A percentile compares a stretch with the other conserved stretches of the same genome.
phyloP scores from a whole-genome alignment of 1,140 invertebrate species.

The Ips nitidus region DNA sequence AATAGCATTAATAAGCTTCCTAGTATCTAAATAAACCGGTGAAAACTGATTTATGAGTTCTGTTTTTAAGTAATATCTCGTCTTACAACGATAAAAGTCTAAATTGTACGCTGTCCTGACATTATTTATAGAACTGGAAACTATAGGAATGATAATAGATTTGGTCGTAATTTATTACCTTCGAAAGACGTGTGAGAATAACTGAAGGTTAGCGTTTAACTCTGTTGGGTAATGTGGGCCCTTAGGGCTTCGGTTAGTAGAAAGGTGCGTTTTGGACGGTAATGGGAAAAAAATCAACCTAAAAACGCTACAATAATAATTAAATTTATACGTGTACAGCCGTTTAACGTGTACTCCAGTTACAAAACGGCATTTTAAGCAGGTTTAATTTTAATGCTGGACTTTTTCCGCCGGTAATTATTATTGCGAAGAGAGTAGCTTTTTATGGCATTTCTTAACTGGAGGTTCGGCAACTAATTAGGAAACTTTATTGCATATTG shows the following conservation, averaged over 20 bases:
- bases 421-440: too few species aligned
- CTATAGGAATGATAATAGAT: slow-evolving; percentile 6
- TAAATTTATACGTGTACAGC: background rate
- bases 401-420: slow-evolving; percentile 2
- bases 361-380: slow-evolving; percentile 2
- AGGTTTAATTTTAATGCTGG: slow-evolving; percentile 1
- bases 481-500: too few species aligned
- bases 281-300: background rate
- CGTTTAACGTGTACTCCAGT: background rate
- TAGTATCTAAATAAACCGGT: slow-evolving; percentile 23
- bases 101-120: slow-evolving; percentile 7
- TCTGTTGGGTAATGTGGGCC: too few species aligned
- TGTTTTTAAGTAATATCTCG: slow-evolving; percentile 6
- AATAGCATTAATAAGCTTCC: slow-evolving; percentile 25
- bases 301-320: background rate
- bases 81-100: slow-evolving; percentile 8
- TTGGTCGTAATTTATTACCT: background rate
- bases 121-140: slow-evolving; percentile 8
- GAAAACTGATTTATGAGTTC: slow-evolving; percentile 20
- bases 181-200: background rate
- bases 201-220: too few species aligned
- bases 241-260: background rate
- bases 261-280: background rate
- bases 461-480: too few species aligned
- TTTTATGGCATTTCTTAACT: too few species aligned